Evolutionary conservation across 2,113 vertebrate species (phyloP).

Genomic region (Salvator merianae): DNA sequence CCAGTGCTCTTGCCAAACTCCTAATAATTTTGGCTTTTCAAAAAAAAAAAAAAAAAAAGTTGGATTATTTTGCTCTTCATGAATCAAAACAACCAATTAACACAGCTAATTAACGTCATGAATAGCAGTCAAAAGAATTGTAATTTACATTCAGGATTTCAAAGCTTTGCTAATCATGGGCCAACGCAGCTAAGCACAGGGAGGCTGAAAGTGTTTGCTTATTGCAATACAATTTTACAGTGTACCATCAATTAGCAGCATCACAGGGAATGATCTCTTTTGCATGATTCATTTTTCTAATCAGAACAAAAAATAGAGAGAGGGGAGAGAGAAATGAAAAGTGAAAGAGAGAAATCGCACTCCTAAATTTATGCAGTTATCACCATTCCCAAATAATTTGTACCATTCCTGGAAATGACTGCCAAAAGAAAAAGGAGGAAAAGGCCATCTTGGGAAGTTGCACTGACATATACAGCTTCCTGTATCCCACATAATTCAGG

Average conservation of each 20-base stretch:
- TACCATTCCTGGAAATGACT: slow-evolving; percentile 40
- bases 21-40: slow-evolving; percentile 81
- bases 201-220: slow-evolving; percentile 76
- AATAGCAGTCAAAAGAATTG: slow-evolving; percentile 84
- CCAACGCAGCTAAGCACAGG: slow-evolving; percentile 75
- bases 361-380: slow-evolving; percentile 45
- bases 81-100: slow-evolving; percentile 95
- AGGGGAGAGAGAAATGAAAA: background rate
- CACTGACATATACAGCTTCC: slow-evolving; percentile 24
- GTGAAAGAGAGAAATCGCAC: slow-evolving; percentile 19
- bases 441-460: slow-evolving; percentile 20
- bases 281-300: slow-evolving; percentile 69
- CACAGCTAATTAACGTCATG: slow-evolving; percentile 94
- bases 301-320: slow-evolving; percentile 33
- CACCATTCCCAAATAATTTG: slow-evolving; percentile 54
- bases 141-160: slow-evolving; percentile 82
- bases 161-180: slow-evolving; percentile 79
- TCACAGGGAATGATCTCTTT: slow-evolving; percentile 63
- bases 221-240: slow-evolving; percentile 74
- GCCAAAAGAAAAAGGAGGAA: slow-evolving; percentile 42
- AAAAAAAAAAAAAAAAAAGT: slow-evolving; percentile 45
- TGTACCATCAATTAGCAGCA: slow-evolving; percentile 75
- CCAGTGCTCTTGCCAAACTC: slow-evolving; percentile 72
- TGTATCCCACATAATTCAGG: slow-evolving; percentile 2
- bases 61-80: slow-evolving; percentile 83